Base-by-base conservation (phyloP, 2,888 invertebrate species). In the Folsomia candida region DNA sequence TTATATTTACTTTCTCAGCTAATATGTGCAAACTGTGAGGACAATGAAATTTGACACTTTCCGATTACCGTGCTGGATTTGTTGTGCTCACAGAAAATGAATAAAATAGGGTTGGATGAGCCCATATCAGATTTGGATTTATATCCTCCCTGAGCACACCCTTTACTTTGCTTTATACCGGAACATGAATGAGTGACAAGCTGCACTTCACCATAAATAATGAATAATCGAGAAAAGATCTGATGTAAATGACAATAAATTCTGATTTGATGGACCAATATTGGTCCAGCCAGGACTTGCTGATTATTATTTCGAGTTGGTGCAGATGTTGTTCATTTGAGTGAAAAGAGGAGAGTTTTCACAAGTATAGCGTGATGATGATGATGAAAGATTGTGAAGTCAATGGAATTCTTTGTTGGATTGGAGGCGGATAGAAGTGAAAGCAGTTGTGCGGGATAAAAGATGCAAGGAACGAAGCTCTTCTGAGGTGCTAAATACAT, bases 401-500 rank as follows among this genome's bases (percentile, higher is more conserved):
- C 54, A 65, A 65, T 65, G 65, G 54, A 26, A 65, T 26, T 51
- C 54, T 47, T 64, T 64, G 37, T 65, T 65, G 27, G 18, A 59
- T 64, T 22, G 37, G 26, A 11, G 18, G 29, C n/a, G 37, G 37
- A 62, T 37, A 65, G 57, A 54, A 65, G 65, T 54, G 57, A 65
- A 65, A 65, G 65, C 65, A 65, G 51, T 65, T 65, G 65, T 65
- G 65, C 51, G 27, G 27, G 27, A 64, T 64, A 64, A 64, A 64
- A 64, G 64, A n/a, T n/a, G 37, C 6, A 37, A 37, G 37, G 37
- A 37, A 37, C 4, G 65, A n/a, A n/a, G n/a, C n/a, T n/a, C n/a
- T n/a, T n/a, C 57, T 27, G 54, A 65, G 65, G 65, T 65, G 65
- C 65, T 65, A 65, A 65, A 65, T 65, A 54, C 54, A 57, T 62